Conservation (phyloP, 2,888 invertebrate species). For the Eupsilia transversa region DNA sequence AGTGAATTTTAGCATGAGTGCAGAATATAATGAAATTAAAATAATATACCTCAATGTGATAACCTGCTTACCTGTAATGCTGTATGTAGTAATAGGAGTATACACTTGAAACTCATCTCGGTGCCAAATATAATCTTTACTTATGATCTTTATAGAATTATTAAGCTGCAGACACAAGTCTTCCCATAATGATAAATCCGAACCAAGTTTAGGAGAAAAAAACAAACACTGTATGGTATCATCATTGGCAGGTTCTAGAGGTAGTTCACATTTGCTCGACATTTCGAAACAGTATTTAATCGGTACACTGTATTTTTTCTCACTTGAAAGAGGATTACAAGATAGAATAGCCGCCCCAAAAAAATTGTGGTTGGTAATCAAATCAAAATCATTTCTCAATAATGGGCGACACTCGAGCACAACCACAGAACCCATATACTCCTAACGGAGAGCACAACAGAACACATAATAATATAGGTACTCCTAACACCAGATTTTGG, state of each 20-base stretch:
- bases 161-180: slow-evolving; percentile 77
- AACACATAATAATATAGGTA: no score
- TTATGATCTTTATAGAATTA: slow-evolving; percentile 85
- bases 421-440: no score
- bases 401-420: no score
- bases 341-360: background rate
- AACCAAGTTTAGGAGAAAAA: slow-evolving; percentile 90
- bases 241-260: slow-evolving; percentile 81
- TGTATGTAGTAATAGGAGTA: slow-evolving; percentile 71
- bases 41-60: background rate
- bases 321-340: background rate
- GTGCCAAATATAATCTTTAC: slow-evolving; percentile 85
- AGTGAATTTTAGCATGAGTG: no score
- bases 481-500: no score
- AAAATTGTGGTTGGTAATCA: no score
- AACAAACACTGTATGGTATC: slow-evolving; percentile 94
- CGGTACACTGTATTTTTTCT: background rate
- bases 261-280: slow-evolving; percentile 32
- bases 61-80: slow-evolving; percentile 68
- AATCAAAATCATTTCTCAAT: background rate
- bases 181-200: slow-evolving; percentile 79
- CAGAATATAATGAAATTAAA: background rate
- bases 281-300: slow-evolving; percentile 20
- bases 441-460: no score
- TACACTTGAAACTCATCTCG: slow-evolving; percentile 81